Evolutionary conservation across 2,888 invertebrate species (phyloP), one percentile per base, ranked within the genome.

Genomic region (Thera britannica): DNA sequence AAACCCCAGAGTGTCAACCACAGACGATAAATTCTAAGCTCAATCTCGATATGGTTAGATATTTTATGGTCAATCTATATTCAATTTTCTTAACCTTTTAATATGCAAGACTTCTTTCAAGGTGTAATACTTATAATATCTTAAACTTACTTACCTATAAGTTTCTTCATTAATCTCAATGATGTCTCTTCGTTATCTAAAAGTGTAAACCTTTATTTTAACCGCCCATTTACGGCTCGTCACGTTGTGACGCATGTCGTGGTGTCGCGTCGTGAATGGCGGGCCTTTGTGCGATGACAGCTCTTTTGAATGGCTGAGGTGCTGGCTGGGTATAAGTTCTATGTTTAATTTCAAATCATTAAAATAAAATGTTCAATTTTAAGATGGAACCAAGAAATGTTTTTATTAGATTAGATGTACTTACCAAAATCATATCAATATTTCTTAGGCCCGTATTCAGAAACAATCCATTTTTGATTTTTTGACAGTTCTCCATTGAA

Each of bases 201-300:
- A 46, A 46, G 44, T 41, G 41, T 46, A 9, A 46, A 2, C 12
- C 2, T 51, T 51, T 23, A 52, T 52, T 7, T 52, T 9, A 7
- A 34, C 51, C 59, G 59, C 65, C 70, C 62, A 71, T 74, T 74
- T 75, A 75, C 71, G 66, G 71, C 51, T 61, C 66, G 72, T 74
- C 73, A 74, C 48, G 71, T 71, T 68, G 67, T 69, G 73, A 75
- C 72, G 68, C 65, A 68, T 66, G 70, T 69, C 72, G 71, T 67
- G 72, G 70, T 67, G 72, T 72, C 64, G 67, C 62, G 34, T 62
- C 38, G 70, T 72, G 74, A 74, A 75, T 74, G 67, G 60, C 70
- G 44, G 63, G 72, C 68, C 71, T 76, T 75, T 75, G 63, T 73
- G 41, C 44, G 64, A 59, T 56, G 61, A 60, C 68, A 59, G 59